These are phyloP conservation scores for Thalassarche chlororhynchos DNA, from an alignment of 2,113 vertebrate species.

Conservation along the genomic window DNA sequence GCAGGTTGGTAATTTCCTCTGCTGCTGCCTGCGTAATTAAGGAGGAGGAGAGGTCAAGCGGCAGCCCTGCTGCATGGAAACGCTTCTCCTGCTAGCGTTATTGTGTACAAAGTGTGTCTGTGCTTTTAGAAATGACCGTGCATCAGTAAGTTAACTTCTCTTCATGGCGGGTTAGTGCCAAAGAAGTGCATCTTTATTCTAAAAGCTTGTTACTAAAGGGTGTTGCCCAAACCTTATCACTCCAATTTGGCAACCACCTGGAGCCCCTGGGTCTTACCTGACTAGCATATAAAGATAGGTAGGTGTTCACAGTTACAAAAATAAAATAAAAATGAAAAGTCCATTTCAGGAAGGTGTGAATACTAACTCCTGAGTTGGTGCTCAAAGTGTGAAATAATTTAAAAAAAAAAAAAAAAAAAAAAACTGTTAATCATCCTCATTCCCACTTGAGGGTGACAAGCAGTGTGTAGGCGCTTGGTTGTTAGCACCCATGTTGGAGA, in stretches of 20 bases:
- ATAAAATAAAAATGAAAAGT: background rate
- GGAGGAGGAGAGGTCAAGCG: background rate
- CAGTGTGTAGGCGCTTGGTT: background rate
- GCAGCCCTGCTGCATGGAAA: background rate
- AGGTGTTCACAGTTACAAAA: background rate
- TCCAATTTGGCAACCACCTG: background rate
- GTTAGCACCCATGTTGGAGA: background rate
- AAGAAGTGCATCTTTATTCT: background rate
- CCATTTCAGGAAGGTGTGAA: background rate
- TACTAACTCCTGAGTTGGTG: background rate
- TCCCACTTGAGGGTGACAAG: background rate
- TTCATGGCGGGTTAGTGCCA: background rate
- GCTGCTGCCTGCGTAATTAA: background rate
- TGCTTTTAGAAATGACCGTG: background rate
- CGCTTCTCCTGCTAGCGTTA: rapidly evolving
- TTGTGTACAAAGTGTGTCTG: background rate
- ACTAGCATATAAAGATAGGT: background rate
- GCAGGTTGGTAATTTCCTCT: background rate
- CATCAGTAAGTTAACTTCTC: background rate
- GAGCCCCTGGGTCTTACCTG: background rate
- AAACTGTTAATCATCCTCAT: background rate
- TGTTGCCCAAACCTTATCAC: background rate
- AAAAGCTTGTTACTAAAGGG: background rate
- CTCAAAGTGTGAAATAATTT: background rate
- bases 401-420: too few relatives aligned